These are phyloP conservation scores for Plagodis dolabraria DNA, from an alignment of 2,888 invertebrate species.

Conservation along the genomic window DNA sequence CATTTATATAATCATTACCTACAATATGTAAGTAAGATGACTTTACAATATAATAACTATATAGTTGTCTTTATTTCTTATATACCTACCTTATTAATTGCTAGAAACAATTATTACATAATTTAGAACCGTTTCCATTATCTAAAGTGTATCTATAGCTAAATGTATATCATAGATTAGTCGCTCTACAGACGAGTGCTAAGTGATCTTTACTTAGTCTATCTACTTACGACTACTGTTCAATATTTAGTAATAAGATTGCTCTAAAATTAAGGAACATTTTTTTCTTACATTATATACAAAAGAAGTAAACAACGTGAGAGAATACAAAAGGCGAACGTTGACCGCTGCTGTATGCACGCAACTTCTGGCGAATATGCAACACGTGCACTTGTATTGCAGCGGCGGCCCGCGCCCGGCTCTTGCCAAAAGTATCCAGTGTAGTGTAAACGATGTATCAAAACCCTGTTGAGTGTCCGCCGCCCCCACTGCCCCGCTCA, in stretches of 20 bases:
- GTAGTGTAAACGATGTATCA: conserved; percentile 35
- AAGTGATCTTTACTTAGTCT: conserved; percentile 22
- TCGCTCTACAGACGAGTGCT: conserved; percentile 36
- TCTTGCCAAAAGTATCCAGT: conserved; percentile 10
- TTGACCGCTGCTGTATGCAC: background rate
- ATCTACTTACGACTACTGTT: conserved; percentile 14
- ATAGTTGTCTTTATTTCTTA: background rate
- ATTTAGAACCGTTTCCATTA: conserved; percentile 30
- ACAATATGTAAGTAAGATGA: conserved; percentile 8
- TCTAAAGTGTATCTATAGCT: conserved; percentile 23
- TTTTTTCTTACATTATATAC: conserved; percentile 32
- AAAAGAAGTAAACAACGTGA: conserved; percentile 28
- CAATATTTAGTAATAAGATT: conserved; percentile 26
- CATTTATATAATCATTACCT: conserved; percentile 12
- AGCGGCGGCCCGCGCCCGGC: conserved; percentile 2
- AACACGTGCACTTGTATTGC: background rate
- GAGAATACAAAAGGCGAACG: conserved; percentile 16
- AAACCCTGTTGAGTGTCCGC: conserved; percentile 29
- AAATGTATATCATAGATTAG: conserved; percentile 13
- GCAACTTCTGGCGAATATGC: background rate
- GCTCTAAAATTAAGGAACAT: conserved; percentile 39
- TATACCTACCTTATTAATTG: conserved; percentile 11
- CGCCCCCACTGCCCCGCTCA: conserved; percentile 2
- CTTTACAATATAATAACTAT: conserved; percentile 7
- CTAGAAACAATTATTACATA: conserved; percentile 25